Percentiles rank a stretch among this genome's conserved stretches.
Evolutionary conservation across 2,888 invertebrate species (phyloP).

Genomic region (Meta bourneti): DNA sequence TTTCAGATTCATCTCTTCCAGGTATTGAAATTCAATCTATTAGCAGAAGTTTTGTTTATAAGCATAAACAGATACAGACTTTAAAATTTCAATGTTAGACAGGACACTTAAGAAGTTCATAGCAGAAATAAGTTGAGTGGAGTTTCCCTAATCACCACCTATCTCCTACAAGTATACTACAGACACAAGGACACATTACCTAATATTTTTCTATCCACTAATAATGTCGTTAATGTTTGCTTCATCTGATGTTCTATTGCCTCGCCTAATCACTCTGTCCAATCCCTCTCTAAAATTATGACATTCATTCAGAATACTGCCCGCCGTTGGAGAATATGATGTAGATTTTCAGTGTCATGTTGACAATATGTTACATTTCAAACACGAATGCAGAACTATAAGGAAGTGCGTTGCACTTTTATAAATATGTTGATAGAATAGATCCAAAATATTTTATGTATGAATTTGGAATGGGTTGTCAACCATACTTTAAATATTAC

Average conservation of each 20-base stretch:
- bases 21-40: background rate
- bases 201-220: background rate
- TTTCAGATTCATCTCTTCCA: background rate
- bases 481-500: background rate
- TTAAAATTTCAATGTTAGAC: background rate
- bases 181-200: too few relatives aligned
- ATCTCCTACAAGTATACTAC: too few relatives aligned
- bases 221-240: constrained; percentile 3
- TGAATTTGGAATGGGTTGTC: background rate
- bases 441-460: background rate
- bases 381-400: background rate
- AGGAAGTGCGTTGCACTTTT: background rate
- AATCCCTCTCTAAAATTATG: constrained; percentile 37
- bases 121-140: too few relatives aligned
- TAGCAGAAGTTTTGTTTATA: background rate
- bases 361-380: constrained; percentile 34
- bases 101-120: background rate
- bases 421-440: background rate
- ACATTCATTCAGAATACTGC: constrained; percentile 56
- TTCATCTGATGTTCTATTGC: background rate
- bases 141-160: too few relatives aligned
- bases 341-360: constrained; percentile 28
- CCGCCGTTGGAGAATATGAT: constrained; percentile 38
- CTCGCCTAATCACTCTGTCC: constrained; percentile 35
- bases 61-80: background rate